Evolutionary conservation across 2,888 invertebrate genomes (phyloP).

Genomic region (Uloborus plumipes): DNA sequence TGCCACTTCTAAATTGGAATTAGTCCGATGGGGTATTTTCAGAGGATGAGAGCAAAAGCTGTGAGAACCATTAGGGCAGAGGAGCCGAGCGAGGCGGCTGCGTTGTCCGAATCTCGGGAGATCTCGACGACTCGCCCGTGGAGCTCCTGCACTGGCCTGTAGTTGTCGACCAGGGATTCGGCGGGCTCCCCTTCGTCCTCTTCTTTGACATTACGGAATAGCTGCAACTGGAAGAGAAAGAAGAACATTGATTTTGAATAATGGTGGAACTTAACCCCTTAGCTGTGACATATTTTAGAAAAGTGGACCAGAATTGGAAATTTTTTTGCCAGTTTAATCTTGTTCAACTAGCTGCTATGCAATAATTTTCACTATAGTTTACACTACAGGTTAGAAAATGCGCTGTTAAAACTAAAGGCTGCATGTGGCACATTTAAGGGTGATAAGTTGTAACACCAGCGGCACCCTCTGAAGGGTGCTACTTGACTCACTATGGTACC

Average conservation of each 20-base stretch:
- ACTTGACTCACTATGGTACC: too few relatives aligned
- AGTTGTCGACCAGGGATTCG: slow-evolving; percentile 52
- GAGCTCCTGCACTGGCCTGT: slow-evolving; percentile 42
- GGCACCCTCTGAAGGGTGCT: too few relatives aligned
- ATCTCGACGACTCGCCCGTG: slow-evolving; percentile 38
- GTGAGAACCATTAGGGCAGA: slow-evolving; percentile 13
- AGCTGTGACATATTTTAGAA: too few relatives aligned
- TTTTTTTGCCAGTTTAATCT: too few relatives aligned
- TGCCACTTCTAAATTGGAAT: slow-evolving; percentile 3
- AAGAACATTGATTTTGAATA: neutral
- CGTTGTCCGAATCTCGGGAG: slow-evolving; percentile 24
- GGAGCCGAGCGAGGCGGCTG: neutral
- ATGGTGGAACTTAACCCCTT: too few relatives aligned
- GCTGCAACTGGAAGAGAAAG: slow-evolving; percentile 75
- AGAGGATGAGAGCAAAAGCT: slow-evolving; percentile 25
- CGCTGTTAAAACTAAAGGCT: too few relatives aligned
- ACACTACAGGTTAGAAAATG: too few relatives aligned
- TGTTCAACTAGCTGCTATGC: too few relatives aligned
- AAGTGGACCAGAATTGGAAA: too few relatives aligned
- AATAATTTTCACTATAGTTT: too few relatives aligned
- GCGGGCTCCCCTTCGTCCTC: slow-evolving; percentile 31
- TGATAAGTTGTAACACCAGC: too few relatives aligned
- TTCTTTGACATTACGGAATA: slow-evolving; percentile 76
- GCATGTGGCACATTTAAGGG: too few relatives aligned
- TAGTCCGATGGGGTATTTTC: slow-evolving; percentile 13